These are phyloP conservation scores for Oxycera nigricornis DNA, from an alignment of 2,888 invertebrate species.

Conservation along the genomic window DNA sequence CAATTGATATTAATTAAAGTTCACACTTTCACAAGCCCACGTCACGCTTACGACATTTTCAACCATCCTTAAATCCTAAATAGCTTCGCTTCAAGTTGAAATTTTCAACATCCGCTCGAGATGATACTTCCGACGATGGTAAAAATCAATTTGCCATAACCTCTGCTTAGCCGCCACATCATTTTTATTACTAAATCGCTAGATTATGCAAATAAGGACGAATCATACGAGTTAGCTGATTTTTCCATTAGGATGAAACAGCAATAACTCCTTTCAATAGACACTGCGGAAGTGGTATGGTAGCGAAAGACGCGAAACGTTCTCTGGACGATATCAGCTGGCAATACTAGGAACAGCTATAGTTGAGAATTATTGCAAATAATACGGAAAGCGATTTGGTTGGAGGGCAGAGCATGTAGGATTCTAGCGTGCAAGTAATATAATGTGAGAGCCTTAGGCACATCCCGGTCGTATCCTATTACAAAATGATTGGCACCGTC, in stretches of 20 bases:
- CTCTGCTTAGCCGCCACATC: constrained; percentile 28
- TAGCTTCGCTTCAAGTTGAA: too few relatives aligned
- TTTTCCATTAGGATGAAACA: constrained; percentile 15
- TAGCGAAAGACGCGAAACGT: background rate
- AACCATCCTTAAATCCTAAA: too few relatives aligned
- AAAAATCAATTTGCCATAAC: constrained; percentile 26
- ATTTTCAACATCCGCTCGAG: too few relatives aligned
- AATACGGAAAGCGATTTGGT: background rate
- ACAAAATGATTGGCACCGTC: background rate
- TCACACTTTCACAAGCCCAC: background rate
- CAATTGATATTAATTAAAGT: too few relatives aligned
- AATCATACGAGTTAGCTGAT: constrained; percentile 28
- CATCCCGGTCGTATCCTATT: background rate
- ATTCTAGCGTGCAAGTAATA: background rate
- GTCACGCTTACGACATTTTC: background rate
- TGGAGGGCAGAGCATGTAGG: background rate
- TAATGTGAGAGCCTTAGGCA: background rate
- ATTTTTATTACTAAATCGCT: constrained; percentile 32
- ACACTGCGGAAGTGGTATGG: background rate
- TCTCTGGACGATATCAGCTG: background rate
- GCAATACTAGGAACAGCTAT: background rate
- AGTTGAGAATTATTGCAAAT: constrained; percentile 14
- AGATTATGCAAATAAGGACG: constrained; percentile 34
- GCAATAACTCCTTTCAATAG: background rate
- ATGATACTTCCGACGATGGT: background rate